These are phyloP conservation scores for Oxytorus armatus DNA, from an alignment of 2,888 invertebrate genomes.

Conservation along the genomic window DNA sequence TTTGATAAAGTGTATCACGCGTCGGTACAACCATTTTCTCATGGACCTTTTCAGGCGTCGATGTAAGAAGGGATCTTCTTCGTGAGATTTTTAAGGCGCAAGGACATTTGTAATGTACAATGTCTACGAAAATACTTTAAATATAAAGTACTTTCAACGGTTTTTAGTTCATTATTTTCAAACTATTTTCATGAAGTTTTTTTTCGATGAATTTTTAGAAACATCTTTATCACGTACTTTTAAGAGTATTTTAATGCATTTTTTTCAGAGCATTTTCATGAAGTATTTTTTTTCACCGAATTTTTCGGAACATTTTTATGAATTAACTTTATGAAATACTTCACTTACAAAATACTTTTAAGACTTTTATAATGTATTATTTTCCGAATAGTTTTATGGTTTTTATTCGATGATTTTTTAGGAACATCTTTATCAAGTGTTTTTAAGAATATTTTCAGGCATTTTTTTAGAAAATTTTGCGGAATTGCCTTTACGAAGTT, in stretches of 20 bases:
- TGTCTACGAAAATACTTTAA: background rate
- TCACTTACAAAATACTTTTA: no score
- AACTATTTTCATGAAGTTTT: no score
- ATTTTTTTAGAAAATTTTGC: background rate
- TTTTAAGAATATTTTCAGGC: background rate
- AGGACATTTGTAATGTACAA: background rate
- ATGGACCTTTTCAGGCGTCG: background rate
- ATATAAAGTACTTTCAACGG: background rate
- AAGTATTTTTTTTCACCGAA: no score
- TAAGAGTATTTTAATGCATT: no score
- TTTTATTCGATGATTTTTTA: no score
- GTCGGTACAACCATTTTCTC: conserved; percentile 10
- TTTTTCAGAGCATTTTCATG: background rate
- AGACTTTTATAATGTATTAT: no score
- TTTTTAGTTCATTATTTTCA: background rate
- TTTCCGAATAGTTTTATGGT: no score
- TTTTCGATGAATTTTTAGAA: no score
- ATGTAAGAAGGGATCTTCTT: conserved; percentile 16
- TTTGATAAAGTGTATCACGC: conserved; percentile 5
- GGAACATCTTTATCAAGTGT: no score
- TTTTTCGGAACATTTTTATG: no score
- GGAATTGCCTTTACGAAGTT: background rate
- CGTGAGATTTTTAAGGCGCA: background rate
- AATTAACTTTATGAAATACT: background rate
- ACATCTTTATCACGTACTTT: no score